These are phyloP conservation scores for Acipenser ruthenus DNA, from an alignment of 2,797 vertebrate species.

Conservation along the genomic window DNA sequence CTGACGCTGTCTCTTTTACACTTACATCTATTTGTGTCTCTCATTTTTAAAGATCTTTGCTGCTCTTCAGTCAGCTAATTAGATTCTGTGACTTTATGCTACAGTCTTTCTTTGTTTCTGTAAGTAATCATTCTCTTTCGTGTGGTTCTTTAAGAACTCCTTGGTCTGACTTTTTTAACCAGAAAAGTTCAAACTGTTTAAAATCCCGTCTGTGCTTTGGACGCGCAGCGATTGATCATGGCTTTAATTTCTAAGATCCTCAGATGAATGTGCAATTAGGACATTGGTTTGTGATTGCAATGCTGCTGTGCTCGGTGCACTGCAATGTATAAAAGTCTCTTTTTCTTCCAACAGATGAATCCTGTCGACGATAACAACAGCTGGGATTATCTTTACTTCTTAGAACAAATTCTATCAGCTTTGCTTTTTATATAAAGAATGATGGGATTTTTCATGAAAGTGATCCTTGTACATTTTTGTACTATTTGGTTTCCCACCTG, in stretches of 20 bases:
- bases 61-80: too few species aligned
- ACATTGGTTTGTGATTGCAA: not conserved
- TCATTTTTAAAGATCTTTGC: too few species aligned
- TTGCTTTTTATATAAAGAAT: not conserved
- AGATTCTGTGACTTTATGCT: too few species aligned
- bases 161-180: conserved; percentile 22
- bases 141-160: too few species aligned
- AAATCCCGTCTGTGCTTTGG: conserved; percentile 11
- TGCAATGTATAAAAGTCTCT: conserved; percentile 9
- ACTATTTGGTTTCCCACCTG: too few species aligned
- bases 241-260: not conserved
- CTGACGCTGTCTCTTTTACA: too few species aligned
- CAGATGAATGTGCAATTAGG: not conserved
- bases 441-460: too few species aligned
- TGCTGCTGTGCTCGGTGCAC: not conserved
- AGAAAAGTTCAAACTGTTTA: conserved; percentile 11
- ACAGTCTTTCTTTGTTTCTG: too few species aligned
- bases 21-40: too few species aligned
- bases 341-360: conserved; percentile 61
- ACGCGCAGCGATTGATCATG: conserved; percentile 24
- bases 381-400: not conserved
- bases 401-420: not conserved
- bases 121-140: too few species aligned
- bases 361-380: conserved; percentile 57
- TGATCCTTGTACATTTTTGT: too few species aligned